phyloP scores from a whole-genome alignment of 2,113 vertebrate species.

The Mirounga angustirostris region DNA sequence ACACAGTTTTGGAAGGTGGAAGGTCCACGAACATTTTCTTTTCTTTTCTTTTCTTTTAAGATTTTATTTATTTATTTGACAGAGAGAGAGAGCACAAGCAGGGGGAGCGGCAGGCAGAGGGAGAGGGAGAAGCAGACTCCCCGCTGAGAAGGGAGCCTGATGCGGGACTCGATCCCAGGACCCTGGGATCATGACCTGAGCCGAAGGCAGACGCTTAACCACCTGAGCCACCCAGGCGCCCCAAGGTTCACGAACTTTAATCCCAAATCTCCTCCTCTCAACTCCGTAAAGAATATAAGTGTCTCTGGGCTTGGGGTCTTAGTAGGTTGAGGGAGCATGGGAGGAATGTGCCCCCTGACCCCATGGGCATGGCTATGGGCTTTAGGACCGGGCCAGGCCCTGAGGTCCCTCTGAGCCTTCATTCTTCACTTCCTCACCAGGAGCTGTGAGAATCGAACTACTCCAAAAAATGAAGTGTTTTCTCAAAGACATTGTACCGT shows the following conservation, averaged over 20 bases:
- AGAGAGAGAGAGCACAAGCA: not conserved
- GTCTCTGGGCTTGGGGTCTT: not conserved
- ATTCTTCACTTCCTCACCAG: not conserved
- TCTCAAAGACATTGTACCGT: not conserved
- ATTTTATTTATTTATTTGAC: not conserved
- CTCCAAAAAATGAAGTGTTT: not conserved
- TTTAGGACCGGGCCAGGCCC: accelerated
- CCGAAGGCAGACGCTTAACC: not conserved
- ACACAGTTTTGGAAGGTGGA: not conserved
- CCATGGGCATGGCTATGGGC: not conserved
- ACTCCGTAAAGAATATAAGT: not conserved
- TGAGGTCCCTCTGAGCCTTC: not conserved
- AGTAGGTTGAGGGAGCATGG: not conserved
- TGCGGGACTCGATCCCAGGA: not conserved
- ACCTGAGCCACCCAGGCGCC: not conserved
- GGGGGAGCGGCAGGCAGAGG: not conserved
- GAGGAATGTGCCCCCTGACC: accelerated
- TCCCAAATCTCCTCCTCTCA: not conserved
- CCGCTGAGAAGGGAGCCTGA: not conserved
- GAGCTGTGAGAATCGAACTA: not conserved
- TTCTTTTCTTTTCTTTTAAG: not conserved
- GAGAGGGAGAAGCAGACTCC: not conserved
- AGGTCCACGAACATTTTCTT: not conserved
- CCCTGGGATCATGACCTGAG: not conserved
- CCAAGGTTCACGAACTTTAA: not conserved